Evolutionary conservation across 1,140 invertebrate species (phyloP), one percentile per base, ranked within the genome.

Genomic region (Chironomus tepperi): DNA sequence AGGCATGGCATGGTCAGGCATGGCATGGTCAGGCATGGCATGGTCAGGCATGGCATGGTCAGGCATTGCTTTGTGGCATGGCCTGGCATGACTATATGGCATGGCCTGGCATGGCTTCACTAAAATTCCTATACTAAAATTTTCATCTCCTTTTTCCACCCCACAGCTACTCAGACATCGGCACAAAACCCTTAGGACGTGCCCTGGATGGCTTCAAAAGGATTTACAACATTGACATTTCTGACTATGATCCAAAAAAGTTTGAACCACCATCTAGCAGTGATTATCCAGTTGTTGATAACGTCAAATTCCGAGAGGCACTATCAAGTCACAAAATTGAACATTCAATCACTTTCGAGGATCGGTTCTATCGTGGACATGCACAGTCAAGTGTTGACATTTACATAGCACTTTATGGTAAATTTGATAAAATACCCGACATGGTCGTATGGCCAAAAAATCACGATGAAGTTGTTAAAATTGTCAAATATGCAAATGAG

Each of bases 201-300:
- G 83, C 86, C 2, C 82, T 99, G 76, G 95, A 94, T 0, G 86
- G 89, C 78, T 90, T 98, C 74, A 88, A 89, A 19, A 83, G 90
- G 77, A 93, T 90, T 0, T 47, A 10, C 8, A 10, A 9, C 2
- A 47, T 47, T 47, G 43, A 47, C 43, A 47, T 47, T 3, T 47
- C 78, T 99, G 74, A 97, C 99, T 81, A 98, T 95, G 43, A 94
- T 93, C 19, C 94, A 97, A 80, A 98, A 99, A 96, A 95, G 95
- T 83, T 86, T 90, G 76, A 92, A 99, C 80, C 82, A 47, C 43
- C 43, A 15, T 47, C 98, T 16, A 98, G 95, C 94, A 83, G 99
- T 15, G 95, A 99, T 83, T 85, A 89, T 77, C 89, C 94, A 73
- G 98, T 98, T 84, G 83, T 97, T 74, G 88, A 91, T 0, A 84